Evolutionary conservation across 2,888 invertebrate species (phyloP).

Genomic region (Volucella inanis): DNA sequence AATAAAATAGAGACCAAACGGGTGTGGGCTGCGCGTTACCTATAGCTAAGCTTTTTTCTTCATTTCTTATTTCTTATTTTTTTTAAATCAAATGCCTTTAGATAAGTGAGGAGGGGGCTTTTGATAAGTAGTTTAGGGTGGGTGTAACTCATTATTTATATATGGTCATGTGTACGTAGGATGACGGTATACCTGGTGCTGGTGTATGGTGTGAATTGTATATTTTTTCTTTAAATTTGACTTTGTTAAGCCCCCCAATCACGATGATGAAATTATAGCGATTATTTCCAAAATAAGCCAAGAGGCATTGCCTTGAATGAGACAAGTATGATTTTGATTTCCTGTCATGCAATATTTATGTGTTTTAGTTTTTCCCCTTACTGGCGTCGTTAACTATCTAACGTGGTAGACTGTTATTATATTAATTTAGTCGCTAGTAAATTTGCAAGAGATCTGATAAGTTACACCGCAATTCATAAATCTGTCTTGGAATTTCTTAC

Average conservation of each 20-base stretch:
- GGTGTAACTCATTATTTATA: slow-evolving; percentile 61
- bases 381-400: slow-evolving; percentile 30
- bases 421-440: slow-evolving; percentile 32
- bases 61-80: slow-evolving; percentile 15
- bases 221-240: slow-evolving; percentile 5
- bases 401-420: slow-evolving; percentile 39
- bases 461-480: no score
- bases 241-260: neutral
- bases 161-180: slow-evolving; percentile 36
- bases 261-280: slow-evolving; percentile 38
- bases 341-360: slow-evolving; percentile 57
- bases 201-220: no score
- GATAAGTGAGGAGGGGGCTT: slow-evolving; percentile 4
- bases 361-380: slow-evolving; percentile 15
- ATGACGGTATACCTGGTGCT: neutral
- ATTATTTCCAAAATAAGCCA: slow-evolving; percentile 20
- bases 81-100: neutral
- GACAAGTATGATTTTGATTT: slow-evolving; percentile 45
- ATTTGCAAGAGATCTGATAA: neutral
- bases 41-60: neutral
- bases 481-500: no score
- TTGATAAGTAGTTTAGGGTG: slow-evolving; percentile 23
- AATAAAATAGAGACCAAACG: neutral
- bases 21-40: slow-evolving; percentile 45
- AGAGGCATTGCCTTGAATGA: slow-evolving; percentile 47